Percentiles rank a stretch among this genome's conserved stretches.
phyloP scores from a whole-genome alignment of 2,113 vertebrate species.

The Tiliqua scincoides region DNA sequence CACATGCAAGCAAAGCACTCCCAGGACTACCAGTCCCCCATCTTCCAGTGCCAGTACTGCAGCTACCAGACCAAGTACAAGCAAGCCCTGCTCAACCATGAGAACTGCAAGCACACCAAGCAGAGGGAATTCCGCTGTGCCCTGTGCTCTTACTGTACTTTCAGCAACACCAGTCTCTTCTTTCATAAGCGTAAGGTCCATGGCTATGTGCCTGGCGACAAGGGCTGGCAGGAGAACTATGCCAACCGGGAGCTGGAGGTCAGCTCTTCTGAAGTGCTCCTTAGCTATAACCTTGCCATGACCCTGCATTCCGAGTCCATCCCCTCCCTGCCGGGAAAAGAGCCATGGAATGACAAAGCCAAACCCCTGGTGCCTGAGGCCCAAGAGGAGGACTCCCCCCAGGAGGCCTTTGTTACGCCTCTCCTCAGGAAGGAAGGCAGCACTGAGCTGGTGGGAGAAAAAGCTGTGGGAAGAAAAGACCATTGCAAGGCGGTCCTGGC shows the following conservation, averaged over 20 bases:
- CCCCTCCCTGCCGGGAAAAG: background rate
- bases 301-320: constrained; percentile 37
- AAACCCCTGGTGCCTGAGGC: background rate
- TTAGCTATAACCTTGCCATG: constrained; percentile 48
- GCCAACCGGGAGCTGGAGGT: constrained; percentile 85
- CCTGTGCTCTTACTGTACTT: constrained; percentile 90
- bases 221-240: constrained; percentile 86
- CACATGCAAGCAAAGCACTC: constrained; percentile 92
- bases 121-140: constrained; percentile 89
- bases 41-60: constrained; percentile 91
- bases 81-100: constrained; percentile 91
- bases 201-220: constrained; percentile 90
- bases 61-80: constrained; percentile 90
- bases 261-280: constrained; percentile 54
- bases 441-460: rapidly evolving
- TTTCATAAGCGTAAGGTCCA: constrained; percentile 95
- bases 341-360: constrained; percentile 39
- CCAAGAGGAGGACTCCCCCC: constrained; percentile 33
- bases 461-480: rapidly evolving
- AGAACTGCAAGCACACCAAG: constrained; percentile 96
- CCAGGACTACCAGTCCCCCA: constrained; percentile 70
- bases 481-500: background rate
- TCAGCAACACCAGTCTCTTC: constrained; percentile 94
- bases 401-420: background rate
- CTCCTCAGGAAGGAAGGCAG: background rate